Evolutionary conservation across 2,888 invertebrate genomes (phyloP).

Genomic region (Diabrotica balteata): DNA sequence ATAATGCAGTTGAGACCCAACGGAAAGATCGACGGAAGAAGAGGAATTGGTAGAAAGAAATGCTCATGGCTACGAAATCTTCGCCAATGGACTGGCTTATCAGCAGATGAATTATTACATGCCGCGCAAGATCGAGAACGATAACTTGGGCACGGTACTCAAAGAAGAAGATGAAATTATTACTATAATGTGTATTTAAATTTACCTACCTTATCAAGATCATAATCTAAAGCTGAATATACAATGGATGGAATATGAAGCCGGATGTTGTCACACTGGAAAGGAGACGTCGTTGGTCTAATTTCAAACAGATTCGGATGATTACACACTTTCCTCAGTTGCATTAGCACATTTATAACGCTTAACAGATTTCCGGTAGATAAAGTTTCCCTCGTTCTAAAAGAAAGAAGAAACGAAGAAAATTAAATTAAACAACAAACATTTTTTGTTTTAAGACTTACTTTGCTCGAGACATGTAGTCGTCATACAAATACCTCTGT

Average conservation of each 20-base stretch:
- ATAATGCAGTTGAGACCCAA: too few relatives aligned
- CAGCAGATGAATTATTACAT: too few relatives aligned
- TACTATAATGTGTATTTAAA: not conserved
- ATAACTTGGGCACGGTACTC: too few relatives aligned
- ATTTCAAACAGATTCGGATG: slow-evolving; percentile 98
- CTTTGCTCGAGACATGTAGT: slow-evolving; percentile 97
- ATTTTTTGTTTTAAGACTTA: slow-evolving; percentile 60
- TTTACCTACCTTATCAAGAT: slow-evolving; percentile 72
- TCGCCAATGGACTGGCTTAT: too few relatives aligned
- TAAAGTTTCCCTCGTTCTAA: slow-evolving; percentile 91
- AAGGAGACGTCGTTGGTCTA: slow-evolving; percentile 92
- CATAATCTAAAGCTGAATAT: slow-evolving; percentile 73
- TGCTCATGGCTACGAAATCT: too few relatives aligned
- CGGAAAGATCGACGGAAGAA: too few relatives aligned
- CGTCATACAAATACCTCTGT: slow-evolving; percentile 97
- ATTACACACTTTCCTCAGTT: slow-evolving; percentile 96
- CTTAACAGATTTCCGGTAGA: slow-evolving; percentile 92
- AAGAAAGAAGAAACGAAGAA: slow-evolving; percentile 37
- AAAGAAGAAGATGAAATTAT: too few relatives aligned
- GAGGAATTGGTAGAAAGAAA: too few relatives aligned
- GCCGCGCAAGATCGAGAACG: too few relatives aligned
- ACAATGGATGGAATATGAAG: slow-evolving; percentile 76
- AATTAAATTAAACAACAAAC: not conserved
- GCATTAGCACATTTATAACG: slow-evolving; percentile 97
- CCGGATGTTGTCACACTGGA: slow-evolving; percentile 82